Evolutionary conservation across 2,113 vertebrate species (phyloP).

Genomic region (Sceloporus undulatus): DNA sequence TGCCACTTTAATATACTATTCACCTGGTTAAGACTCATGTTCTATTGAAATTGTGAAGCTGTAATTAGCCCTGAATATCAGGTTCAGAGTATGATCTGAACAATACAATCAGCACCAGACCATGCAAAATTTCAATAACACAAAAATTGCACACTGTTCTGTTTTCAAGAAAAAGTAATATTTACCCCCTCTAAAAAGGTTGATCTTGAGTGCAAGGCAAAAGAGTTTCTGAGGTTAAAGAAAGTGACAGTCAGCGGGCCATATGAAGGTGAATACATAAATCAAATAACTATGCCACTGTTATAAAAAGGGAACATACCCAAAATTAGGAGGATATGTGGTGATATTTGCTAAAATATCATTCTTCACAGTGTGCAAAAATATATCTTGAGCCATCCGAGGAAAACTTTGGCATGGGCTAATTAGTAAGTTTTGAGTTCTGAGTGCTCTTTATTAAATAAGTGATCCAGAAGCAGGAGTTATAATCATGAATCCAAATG

Average conservation of each 20-base stretch:
- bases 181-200: conserved; percentile 68
- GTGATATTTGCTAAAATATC: conserved; percentile 77
- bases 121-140: conserved; percentile 73
- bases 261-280: conserved; percentile 78
- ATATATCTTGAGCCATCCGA: conserved; percentile 55
- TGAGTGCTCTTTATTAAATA: conserved; percentile 59
- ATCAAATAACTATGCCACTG: conserved; percentile 79
- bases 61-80: conserved; percentile 76
- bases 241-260: conserved; percentile 74
- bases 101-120: conserved; percentile 78
- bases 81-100: conserved; percentile 73
- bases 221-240: conserved; percentile 47
- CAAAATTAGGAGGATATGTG: conserved; percentile 74
- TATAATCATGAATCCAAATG: conserved; percentile 42
- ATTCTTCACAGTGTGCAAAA: conserved; percentile 68
- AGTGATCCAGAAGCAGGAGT: conserved; percentile 49
- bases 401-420: conserved; percentile 59
- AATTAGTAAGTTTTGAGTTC: conserved; percentile 66
- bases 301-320: conserved; percentile 65
- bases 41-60: conserved; percentile 65
- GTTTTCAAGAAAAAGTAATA: conserved; percentile 76
- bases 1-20: conserved; percentile 76
- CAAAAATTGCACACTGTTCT: conserved; percentile 70
- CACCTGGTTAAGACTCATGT: conserved; percentile 73
- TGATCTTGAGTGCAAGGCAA: conserved; percentile 67